Base-by-base conservation (phyloP, 2,113 vertebrate genomes). In the Phrynocephalus versicolor region DNA sequence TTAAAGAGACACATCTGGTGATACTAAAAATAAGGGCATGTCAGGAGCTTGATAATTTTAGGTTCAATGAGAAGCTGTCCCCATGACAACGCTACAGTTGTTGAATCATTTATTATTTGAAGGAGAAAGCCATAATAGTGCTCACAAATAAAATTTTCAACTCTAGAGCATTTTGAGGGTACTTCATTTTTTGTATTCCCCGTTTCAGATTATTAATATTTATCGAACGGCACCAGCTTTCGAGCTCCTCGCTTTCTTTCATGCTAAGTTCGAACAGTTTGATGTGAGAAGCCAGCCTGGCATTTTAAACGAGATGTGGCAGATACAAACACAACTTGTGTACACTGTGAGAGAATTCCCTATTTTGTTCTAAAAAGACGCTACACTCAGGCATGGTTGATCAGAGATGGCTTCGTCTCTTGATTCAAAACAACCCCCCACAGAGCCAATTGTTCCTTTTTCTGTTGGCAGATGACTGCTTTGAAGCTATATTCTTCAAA, bases 31-130 rank as follows among this genome's bases (percentile, higher is more conserved):
- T 95, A 95, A 92, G 88, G 91, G 88, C 89, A 83, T 93, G 91
- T 94, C 93, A 93, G 91, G 92, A 91, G 90, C 88, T 93, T 90
- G 93, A 90, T 92, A 94, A 94, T 94, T 95, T 95, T 95, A 94
- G 92, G 92, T 93, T 95, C 94, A 93, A 93, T 93, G 91, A 94
- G 93, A 92, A 93, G 91, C 92, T 91, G 91, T 95, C 91, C 91
- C 93, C 93, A 94, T 95, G 92, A 93, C 92, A 94, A 95, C 94
- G 89, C 90, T 93, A 93, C 90, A 93, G 94, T 95, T 94, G 93
- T 95, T 95, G 94, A 93, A 93, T 94, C 94, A 93, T 95, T 95
- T 95, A 94, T 94, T 93, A 94, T 93, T 92, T 90, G 90, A 92
- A 91, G 89, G 93, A 91, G 80, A 73, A 90, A 92, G 92, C 89